A percentile compares a stretch with the other conserved stretches of the same genome.
These are phyloP conservation scores for Volucella zonaria DNA, from an alignment of 2,888 invertebrate species.

Conservation along the genomic window DNA sequence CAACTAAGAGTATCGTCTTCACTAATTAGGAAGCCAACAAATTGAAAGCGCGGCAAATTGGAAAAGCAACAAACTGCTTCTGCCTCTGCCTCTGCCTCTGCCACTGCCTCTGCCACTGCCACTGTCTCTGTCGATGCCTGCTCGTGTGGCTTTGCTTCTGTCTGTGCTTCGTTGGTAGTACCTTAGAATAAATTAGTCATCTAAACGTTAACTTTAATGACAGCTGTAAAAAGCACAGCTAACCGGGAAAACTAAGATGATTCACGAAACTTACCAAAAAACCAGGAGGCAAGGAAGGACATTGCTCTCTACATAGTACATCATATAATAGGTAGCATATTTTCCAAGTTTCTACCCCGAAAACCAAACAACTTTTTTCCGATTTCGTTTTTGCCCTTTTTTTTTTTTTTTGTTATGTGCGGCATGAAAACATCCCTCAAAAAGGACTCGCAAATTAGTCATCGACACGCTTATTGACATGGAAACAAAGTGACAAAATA, in stretches of 20 bases:
- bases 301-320: constrained; percentile 19
- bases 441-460: constrained; percentile 46
- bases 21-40: neutral
- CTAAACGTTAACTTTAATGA: constrained; percentile 3
- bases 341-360: too few species aligned
- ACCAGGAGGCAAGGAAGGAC: constrained; percentile 22
- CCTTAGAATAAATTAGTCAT: neutral
- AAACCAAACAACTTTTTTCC: neutral
- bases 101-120: too few species aligned
- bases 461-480: constrained; percentile 55
- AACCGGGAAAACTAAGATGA: constrained; percentile 11
- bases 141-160: too few species aligned
- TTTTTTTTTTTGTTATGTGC: neutral
- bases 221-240: constrained; percentile 5
- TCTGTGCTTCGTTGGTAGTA: too few species aligned
- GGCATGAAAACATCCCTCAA: constrained; percentile 29
- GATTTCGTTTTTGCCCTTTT: neutral
- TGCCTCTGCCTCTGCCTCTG: too few species aligned
- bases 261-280: constrained; percentile 15
- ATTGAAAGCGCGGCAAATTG: too few species aligned
- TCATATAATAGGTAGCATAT: too few species aligned
- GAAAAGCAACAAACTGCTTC: too few species aligned
- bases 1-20: neutral
- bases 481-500: constrained; percentile 34
- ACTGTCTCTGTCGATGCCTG: too few species aligned